Base-by-base conservation (phyloP, 2,888 invertebrate genomes). In the Eurois occulta region DNA sequence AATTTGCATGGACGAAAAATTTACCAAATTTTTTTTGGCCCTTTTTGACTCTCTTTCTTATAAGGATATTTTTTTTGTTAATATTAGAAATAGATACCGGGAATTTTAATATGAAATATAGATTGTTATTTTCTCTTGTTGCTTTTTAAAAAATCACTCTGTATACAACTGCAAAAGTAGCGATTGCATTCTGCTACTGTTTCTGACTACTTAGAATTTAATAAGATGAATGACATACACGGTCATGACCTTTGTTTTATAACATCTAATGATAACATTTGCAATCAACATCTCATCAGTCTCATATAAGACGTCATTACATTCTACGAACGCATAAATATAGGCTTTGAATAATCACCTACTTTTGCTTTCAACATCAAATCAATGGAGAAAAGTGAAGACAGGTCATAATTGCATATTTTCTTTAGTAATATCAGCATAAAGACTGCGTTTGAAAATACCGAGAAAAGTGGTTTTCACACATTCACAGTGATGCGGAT, bases 281-380 rank as follows among this genome's bases (percentile, higher is more conserved):
- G 24, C 18, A 64, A 78, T 82, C 38, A 80, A 43, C 35, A 65
- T 60, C 73, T 52, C 85, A 84, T 84, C 32, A 80, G 24, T 24
- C 11, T 41, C 46, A 28, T 35, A 70, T 1, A 52, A 60, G 28
- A 6, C 38, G 48, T 62, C 52, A 71, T 52, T 60, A 41, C 2
- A 5, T 13, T 28, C 62, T 3, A 67, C 60, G 46, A 80, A 76
- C 76, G 73, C 52, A 65, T n/a, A 10, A 62, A 62, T 10, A 21
- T 11, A 58, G 10, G 13, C 72, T 46, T 28, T 71, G 55, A 52
- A 71, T 84, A 76, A 80, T 76, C 11, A 68, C 13, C 3, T 60
- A 55, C 73, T 81, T 72, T 81, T 77, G 60, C 77, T 80, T 80
- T 76, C 72, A 80, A 64, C 65, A 58, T 76, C 55, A 73, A 73